Base-by-base conservation (phyloP, 2,797 vertebrate genomes). In the Acrossocheilus fasciatus region DNA sequence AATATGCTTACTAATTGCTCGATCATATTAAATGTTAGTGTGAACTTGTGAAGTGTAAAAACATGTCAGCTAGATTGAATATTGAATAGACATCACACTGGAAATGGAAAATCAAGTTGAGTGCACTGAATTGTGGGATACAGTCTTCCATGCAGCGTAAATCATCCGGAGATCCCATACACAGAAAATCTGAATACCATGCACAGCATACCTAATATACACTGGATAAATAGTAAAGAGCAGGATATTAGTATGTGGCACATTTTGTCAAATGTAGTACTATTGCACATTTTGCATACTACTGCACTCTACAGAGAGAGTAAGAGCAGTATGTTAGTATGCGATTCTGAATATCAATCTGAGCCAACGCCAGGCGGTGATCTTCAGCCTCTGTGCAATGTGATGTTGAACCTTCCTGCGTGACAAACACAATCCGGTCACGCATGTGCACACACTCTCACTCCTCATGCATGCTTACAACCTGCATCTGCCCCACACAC, bases 381-480 rank as follows among this genome's bases (percentile, higher is more conserved):
- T 73, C 77, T 54, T 74, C 78, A 77, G 74, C 45, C 41, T 36
- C n/a, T 59, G 57, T 4, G 76, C 86, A 88, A 85, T 86, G 82
- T 72, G 59, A 87, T 89, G 78, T 86, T 45, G 66, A 88, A 88
- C 86, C 50, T 80, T 62, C 43, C 45, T 12, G 47, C 64, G 17
- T 84, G 41, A 76, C 68, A 76, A 74, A 87, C 77, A 87, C 18
- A 83, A 86, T 73, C 26, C 78, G 14, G 57, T 81, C 84, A 74
- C 15, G n/a, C 34, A 43, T 15, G 41, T 59, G 75, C 36, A 87
- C 50, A 80, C 30, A 72, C 59, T 66, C 64, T 76, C 59, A n/a
- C 70, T 87, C 89, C 89, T 82, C 90, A 92, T 91, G 82, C 87
- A 89, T 82, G 87, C 82, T 84, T 26, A 23, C 80, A 75, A 87